Percentiles rank a stretch among this genome's conserved stretches.
phyloP scores from a whole-genome alignment of 2,888 invertebrate species.

The Nowickia ferox region DNA sequence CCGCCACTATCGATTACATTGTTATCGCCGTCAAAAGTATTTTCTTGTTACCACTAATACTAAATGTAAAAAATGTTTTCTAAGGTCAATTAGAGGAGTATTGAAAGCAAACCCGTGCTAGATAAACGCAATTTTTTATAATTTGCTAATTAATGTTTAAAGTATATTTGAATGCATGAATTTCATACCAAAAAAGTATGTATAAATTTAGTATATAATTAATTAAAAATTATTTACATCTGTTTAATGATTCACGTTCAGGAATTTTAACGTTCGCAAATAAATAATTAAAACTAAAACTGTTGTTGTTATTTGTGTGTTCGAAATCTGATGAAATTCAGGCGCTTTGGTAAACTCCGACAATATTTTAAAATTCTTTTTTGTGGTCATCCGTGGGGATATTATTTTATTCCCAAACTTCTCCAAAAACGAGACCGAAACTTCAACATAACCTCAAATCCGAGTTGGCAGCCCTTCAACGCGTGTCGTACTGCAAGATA shows the following conservation, averaged over 20 bases:
- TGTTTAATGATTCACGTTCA: not conserved
- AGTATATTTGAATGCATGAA: not conserved
- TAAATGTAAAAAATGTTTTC: not conserved
- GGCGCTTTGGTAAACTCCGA: not conserved
- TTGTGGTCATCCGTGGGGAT: too few species aligned
- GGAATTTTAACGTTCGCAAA: slow-evolving; percentile 16
- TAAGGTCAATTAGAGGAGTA: too few species aligned
- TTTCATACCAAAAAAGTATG: not conserved
- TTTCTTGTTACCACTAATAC: not conserved
- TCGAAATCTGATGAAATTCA: slow-evolving; percentile 7
- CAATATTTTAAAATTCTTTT: too few species aligned
- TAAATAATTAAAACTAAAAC: not conserved
- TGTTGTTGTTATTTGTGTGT: not conserved
- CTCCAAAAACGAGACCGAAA: too few species aligned
- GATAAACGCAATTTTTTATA: not conserved
- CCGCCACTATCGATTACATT: not conserved
- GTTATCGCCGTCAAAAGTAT: not conserved
- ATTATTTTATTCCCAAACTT: too few species aligned
- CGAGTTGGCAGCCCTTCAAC: too few species aligned
- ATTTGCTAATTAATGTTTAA: not conserved
- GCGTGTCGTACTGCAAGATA: too few species aligned
- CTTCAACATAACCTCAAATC: too few species aligned
- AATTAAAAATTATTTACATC: not conserved
- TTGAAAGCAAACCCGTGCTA: not conserved
- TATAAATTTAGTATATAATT: not conserved